These are phyloP conservation scores for Diadromus collaris DNA, from an alignment of 2,888 invertebrate genomes.

Conservation along the genomic window DNA sequence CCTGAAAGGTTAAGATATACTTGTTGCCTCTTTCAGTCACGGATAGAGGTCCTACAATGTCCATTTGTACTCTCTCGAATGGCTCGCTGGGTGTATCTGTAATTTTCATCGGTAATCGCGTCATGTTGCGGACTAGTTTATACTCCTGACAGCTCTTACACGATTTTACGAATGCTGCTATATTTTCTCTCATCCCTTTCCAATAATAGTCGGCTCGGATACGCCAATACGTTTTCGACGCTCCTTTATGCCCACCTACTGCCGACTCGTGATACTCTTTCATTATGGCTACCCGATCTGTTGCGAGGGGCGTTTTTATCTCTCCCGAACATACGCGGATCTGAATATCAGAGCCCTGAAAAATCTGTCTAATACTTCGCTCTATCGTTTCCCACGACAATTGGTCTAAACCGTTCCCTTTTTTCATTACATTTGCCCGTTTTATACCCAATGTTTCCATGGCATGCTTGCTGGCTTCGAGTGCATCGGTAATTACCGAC, in stretches of 20 bases:
- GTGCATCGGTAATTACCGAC: background rate
- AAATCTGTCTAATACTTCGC: background rate
- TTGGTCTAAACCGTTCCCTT: background rate
- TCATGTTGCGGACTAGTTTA: constrained; percentile 43
- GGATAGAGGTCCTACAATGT: constrained; percentile 63
- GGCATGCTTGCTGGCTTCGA: constrained; percentile 5
- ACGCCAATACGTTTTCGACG: constrained; percentile 36
- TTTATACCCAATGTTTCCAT: constrained; percentile 11
- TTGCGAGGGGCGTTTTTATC: constrained; percentile 31
- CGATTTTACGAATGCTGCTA: constrained; percentile 46
- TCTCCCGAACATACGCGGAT: constrained; percentile 30
- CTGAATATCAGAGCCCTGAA: background rate
- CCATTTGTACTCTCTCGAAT: constrained; percentile 58
- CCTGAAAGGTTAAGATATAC: constrained; percentile 48
- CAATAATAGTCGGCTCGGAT: constrained; percentile 56
- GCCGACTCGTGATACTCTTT: constrained; percentile 54
- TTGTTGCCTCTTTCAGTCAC: constrained; percentile 45
- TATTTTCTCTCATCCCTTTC: constrained; percentile 53
- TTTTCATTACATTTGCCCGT: background rate
- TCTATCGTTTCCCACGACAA: background rate
- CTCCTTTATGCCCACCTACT: constrained; percentile 52
- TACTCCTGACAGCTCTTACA: constrained; percentile 60
- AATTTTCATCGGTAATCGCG: constrained; percentile 38
- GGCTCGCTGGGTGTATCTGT: constrained; percentile 45
- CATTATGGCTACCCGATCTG: constrained; percentile 30